These are phyloP conservation scores for Physella acuta DNA, from an alignment of 1,140 invertebrate genomes.

Conservation along the genomic window DNA sequence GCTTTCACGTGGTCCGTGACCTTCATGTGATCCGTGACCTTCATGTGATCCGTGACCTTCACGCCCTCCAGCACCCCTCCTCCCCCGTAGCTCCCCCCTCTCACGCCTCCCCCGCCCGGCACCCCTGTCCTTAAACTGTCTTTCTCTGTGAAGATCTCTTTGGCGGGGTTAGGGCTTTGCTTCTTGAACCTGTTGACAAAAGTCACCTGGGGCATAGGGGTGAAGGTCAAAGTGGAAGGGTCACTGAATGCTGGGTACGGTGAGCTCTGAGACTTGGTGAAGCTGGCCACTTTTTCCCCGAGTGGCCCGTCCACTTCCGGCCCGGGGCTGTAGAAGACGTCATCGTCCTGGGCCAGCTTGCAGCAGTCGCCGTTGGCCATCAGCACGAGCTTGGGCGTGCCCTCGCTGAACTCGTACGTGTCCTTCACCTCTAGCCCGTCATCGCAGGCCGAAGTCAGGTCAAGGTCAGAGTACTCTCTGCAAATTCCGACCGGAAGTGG, in stretches of 20 bases:
- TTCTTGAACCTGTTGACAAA: slow-evolving; percentile 16
- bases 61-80: not conserved
- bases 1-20: not conserved
- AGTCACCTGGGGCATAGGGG: not conserved
- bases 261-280: not conserved
- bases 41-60: not conserved
- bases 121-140: slow-evolving; percentile 9
- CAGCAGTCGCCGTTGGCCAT: slow-evolving; percentile 30
- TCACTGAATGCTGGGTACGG: not conserved
- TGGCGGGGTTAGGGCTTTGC: not conserved
- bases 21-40: not conserved
- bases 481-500: slow-evolving; percentile 40
- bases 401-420: slow-evolving; percentile 5
- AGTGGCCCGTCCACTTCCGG: not conserved
- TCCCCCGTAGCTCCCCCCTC: not conserved
- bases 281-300: not conserved
- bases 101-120: not conserved
- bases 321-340: not conserved
- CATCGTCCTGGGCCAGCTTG: slow-evolving; percentile 17
- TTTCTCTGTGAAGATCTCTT: not conserved
- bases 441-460: slow-evolving; percentile 4
- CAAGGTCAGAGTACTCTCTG: slow-evolving; percentile 47
- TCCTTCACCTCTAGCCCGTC: slow-evolving; percentile 14
- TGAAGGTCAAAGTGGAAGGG: not conserved
- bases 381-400: slow-evolving; percentile 25